Conservation (phyloP, 2,888 invertebrate species). For the Eupithecia inturbata region DNA sequence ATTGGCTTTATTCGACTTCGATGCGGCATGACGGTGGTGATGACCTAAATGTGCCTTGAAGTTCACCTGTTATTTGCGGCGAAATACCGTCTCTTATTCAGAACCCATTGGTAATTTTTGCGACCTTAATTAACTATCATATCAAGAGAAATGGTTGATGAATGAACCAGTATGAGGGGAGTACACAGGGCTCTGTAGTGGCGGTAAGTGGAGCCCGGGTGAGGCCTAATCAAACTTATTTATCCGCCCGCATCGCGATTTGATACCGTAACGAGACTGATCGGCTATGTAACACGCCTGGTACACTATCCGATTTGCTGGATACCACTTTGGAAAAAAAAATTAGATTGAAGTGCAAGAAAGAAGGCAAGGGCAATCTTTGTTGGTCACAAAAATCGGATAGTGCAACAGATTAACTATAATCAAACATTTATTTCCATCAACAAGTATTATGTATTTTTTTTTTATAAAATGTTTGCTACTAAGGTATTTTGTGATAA, state of each 20-base stretch:
- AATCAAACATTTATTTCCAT: conserved; percentile 59
- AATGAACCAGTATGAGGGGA: neutral
- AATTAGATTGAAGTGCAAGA: neutral
- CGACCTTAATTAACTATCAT: neutral
- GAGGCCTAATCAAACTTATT: conserved; percentile 20
- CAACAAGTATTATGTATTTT: conserved; percentile 70
- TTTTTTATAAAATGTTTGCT: conserved; percentile 64
- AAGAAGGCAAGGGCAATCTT: neutral
- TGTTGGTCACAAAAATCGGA: neutral
- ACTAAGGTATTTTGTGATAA: conserved; percentile 58
- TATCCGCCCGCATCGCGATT: conserved; percentile 31
- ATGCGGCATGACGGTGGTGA: conserved; percentile 3
- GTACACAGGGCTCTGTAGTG: neutral
- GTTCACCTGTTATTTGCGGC: conserved; percentile 11
- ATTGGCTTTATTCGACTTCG: neutral
- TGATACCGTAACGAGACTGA: conserved; percentile 60
- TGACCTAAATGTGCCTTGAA: conserved; percentile 11
- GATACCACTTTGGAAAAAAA: neutral
- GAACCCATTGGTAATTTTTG: neutral
- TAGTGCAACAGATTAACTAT: conserved; percentile 25
- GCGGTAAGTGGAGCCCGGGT: conserved; percentile 13
- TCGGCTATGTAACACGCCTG: conserved; percentile 22
- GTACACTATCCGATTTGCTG: conserved; percentile 12
- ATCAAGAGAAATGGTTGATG: conserved; percentile 3
- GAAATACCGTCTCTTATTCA: neutral